Conservation (phyloP, 2,113 vertebrate species). For the Candoia aspera region DNA sequence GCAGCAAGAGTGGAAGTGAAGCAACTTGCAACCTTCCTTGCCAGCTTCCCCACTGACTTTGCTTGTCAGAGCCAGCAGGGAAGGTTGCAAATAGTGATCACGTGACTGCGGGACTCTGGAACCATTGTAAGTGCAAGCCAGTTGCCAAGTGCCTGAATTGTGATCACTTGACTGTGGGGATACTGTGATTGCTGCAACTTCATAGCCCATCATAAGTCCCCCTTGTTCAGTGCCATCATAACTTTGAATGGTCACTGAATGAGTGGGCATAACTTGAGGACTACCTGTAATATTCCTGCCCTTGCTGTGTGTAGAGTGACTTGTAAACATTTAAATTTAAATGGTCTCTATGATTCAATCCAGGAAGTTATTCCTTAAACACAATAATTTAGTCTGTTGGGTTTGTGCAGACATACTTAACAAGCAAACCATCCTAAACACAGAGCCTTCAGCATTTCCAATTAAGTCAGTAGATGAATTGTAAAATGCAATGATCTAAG, state of each 20-base stretch:
- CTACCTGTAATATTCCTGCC: background rate
- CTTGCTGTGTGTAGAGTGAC: background rate
- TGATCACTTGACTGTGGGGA: too few species aligned
- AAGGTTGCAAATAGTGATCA: too few species aligned
- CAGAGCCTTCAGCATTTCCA: conserved; percentile 15
- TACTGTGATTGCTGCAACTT: too few species aligned
- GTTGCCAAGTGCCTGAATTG: too few species aligned
- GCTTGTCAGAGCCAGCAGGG: too few species aligned
- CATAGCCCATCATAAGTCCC: too few species aligned
- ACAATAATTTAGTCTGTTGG: conserved; percentile 13
- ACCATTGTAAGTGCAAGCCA: too few species aligned
- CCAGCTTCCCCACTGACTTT: too few species aligned
- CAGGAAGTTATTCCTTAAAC: conserved; percentile 46
- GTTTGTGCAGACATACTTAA: conserved; percentile 41
- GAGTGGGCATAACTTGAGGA: background rate
- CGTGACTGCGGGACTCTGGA: too few species aligned
- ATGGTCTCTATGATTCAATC: background rate
- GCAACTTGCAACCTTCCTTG: background rate
- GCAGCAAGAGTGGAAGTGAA: too few species aligned
- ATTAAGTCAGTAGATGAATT: background rate
- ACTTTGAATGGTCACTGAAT: background rate
- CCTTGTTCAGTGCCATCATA: background rate
- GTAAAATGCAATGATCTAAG: background rate
- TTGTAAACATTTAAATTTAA: background rate
- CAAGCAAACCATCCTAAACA: background rate